Percentiles rank a stretch among this genome's conserved stretches.
These are phyloP conservation scores for Protophormia terraenovae DNA, from an alignment of 2,888 invertebrate species.

Conservation along the genomic window DNA sequence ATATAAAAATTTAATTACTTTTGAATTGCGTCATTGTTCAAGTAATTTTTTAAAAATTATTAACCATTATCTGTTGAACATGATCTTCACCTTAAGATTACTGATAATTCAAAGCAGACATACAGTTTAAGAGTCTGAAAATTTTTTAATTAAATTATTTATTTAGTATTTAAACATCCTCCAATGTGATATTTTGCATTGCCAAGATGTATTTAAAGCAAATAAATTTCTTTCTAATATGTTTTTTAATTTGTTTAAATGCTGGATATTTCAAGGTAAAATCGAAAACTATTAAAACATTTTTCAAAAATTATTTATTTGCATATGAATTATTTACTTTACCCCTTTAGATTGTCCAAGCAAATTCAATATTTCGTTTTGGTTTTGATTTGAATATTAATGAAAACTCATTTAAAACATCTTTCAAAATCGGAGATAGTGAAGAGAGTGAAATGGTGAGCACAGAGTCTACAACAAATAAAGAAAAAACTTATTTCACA, in stretches of 20 bases:
- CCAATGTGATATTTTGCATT: not conserved
- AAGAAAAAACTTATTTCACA: constrained; percentile 27
- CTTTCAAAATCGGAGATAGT: constrained; percentile 1
- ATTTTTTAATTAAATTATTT: not conserved
- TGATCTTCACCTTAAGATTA: constrained; percentile 22
- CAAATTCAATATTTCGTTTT: constrained; percentile 34
- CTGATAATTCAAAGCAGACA: constrained; percentile 5
- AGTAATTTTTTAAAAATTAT: not conserved
- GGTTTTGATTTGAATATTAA: constrained; percentile 31
- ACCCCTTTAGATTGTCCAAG: not conserved
- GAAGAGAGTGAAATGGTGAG: not conserved
- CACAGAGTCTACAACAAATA: constrained; percentile 40
- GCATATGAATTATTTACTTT: not conserved
- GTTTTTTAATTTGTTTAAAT: constrained; percentile 3
- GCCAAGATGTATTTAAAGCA: not conserved
- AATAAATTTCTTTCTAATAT: not conserved
- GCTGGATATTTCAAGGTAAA: constrained; percentile 21
- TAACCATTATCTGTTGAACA: not conserved
- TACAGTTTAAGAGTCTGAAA: not conserved
- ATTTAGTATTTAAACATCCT: not conserved
- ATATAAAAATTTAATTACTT: too few relatives aligned
- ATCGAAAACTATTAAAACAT: not conserved
- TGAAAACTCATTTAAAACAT: constrained; percentile 36
- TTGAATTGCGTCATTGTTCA: not conserved
- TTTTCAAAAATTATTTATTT: not conserved